These are phyloP conservation scores for Neelides folsomi DNA, from an alignment of 2,888 invertebrate species.

Conservation along the genomic window DNA sequence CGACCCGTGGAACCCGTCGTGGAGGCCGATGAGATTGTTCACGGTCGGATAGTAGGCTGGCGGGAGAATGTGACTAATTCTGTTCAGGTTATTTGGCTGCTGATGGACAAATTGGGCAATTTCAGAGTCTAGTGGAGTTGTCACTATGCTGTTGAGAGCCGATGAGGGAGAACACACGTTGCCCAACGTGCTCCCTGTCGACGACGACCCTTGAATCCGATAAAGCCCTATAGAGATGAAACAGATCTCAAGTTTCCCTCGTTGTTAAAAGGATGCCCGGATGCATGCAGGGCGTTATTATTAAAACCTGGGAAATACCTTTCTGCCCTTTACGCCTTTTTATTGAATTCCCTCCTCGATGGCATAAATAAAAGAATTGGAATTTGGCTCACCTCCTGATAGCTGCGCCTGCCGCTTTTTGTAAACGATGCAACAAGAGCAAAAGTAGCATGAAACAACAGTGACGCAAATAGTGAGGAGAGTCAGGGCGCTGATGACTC, in stretches of 20 bases:
- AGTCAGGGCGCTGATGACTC: constrained; percentile 36
- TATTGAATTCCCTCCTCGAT: too few species aligned
- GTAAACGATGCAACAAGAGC: constrained; percentile 37
- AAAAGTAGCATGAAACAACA: constrained; percentile 37
- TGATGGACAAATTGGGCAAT: too few species aligned
- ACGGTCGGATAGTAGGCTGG: too few species aligned
- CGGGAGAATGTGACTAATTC: too few species aligned
- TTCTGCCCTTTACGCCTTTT: too few species aligned
- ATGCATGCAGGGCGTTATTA: too few species aligned
- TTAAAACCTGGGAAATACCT: too few species aligned
- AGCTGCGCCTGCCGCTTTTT: constrained; percentile 34
- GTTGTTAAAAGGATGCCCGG: too few species aligned
- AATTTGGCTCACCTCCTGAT: constrained; percentile 6
- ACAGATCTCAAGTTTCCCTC: not conserved
- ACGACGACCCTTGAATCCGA: constrained; percentile 35
- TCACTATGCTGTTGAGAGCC: constrained; percentile 34
- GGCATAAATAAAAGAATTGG: too few species aligned
- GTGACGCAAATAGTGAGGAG: constrained; percentile 36
- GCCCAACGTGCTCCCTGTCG: constrained; percentile 36
- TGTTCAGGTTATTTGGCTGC: too few species aligned
- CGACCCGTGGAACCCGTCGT: too few species aligned
- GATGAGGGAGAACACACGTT: constrained; percentile 36
- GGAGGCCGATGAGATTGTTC: too few species aligned
- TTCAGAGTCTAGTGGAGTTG: constrained; percentile 35
- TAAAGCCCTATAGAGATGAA: constrained; percentile 34